These are phyloP conservation scores for Nebria brevicollis DNA, from an alignment of 2,888 invertebrate genomes.

Conservation along the genomic window DNA sequence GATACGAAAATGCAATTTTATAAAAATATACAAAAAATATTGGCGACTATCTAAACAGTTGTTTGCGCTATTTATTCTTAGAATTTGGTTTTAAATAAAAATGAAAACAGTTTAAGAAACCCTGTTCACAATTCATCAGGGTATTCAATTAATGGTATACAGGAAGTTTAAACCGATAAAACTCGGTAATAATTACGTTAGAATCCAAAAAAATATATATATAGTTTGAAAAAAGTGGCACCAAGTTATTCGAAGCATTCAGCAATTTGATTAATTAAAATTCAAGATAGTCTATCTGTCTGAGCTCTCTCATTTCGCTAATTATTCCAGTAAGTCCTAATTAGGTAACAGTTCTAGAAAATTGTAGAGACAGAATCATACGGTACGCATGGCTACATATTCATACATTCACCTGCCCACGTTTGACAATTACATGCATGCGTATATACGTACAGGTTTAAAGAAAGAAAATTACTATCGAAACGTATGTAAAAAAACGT, in stretches of 20 bases:
- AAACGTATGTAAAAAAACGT: neutral
- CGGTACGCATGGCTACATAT: neutral
- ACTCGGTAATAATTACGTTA: too few species aligned
- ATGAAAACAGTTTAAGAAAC: too few species aligned
- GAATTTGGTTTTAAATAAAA: too few species aligned
- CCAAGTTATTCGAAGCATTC: neutral
- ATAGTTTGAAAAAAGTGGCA: neutral
- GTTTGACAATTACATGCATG: neutral
- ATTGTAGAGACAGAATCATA: conserved; percentile 34
- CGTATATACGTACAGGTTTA: neutral
- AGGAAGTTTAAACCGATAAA: neutral
- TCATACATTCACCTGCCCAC: neutral
- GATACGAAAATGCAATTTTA: neutral
- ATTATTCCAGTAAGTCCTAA: conserved; percentile 34
- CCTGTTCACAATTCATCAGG: too few species aligned
- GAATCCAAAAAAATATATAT: neutral
- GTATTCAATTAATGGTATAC: neutral
- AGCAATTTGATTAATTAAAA: neutral
- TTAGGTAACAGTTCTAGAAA: conserved; percentile 38
- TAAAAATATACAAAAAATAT: neutral
- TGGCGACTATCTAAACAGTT: neutral
- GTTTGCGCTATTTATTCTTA: neutral
- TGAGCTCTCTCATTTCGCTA: conserved; percentile 33
- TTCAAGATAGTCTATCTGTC: conserved; percentile 1
- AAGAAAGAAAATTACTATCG: too few species aligned